phyloP scores from a whole-genome alignment of 2,113 vertebrate genomes.

The Nesoenas mayeri region DNA sequence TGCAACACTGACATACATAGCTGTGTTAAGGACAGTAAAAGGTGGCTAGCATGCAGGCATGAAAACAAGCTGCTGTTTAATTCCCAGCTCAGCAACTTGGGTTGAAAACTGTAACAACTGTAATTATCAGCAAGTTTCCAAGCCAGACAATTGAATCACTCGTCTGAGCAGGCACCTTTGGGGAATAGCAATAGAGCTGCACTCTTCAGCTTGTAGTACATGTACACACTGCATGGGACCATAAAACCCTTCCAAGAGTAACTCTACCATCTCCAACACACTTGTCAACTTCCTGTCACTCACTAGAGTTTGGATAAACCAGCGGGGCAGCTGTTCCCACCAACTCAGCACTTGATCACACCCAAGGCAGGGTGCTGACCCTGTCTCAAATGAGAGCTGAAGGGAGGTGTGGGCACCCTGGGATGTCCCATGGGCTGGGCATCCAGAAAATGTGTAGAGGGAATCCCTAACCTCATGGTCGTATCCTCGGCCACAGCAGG shows the following conservation, averaged over 20 bases:
- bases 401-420: background rate
- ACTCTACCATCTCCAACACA: fast-evolving
- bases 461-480: background rate
- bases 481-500: background rate
- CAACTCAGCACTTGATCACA: background rate
- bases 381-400: fast-evolving
- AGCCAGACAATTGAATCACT: constrained; percentile 32
- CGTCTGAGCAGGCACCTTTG: background rate
- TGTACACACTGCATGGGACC: background rate
- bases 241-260: background rate
- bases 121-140: constrained; percentile 12
- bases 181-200: background rate
- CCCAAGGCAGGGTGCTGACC: background rate
- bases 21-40: background rate
- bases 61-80: constrained; percentile 41
- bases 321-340: background rate
- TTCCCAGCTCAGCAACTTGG: constrained; percentile 27
- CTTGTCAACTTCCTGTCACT: background rate
- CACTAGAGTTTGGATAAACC: background rate
- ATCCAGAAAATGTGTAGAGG: background rate
- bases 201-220: background rate
- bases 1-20: background rate
- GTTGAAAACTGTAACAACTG: constrained; percentile 26
- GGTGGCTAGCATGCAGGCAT: background rate
- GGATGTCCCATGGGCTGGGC: background rate